Conservation (phyloP, 2,797 vertebrate genomes). For the Cossypha niveicapilla region DNA sequence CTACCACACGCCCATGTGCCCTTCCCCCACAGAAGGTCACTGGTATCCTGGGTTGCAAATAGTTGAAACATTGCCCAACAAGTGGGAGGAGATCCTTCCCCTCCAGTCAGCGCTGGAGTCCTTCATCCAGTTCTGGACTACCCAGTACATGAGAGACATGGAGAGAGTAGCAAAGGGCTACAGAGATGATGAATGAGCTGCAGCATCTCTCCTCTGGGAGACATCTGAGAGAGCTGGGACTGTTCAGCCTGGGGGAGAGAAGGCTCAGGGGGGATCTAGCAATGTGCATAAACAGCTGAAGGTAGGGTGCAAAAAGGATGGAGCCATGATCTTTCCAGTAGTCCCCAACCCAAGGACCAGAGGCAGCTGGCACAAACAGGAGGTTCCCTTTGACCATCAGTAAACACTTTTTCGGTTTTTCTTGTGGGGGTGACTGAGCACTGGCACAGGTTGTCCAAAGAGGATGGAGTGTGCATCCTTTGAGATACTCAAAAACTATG, state of each 20-base stretch:
- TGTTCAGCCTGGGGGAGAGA: background rate
- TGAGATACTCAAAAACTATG: background rate
- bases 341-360: background rate
- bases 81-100: background rate
- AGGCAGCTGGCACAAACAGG: background rate
- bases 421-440: background rate
- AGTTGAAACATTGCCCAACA: background rate
- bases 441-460: background rate
- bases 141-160: background rate
- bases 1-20: fast-evolving
- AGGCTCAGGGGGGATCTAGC: fast-evolving
- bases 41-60: background rate
- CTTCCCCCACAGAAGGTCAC: background rate
- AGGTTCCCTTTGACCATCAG: background rate
- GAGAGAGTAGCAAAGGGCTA: background rate
- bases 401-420: background rate
- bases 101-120: background rate
- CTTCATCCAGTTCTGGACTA: background rate
- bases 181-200: background rate
- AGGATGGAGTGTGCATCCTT: background rate
- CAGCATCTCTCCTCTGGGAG: background rate
- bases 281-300: background rate
- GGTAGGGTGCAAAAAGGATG: background rate
- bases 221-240: background rate
- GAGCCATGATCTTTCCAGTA: background rate